Percentiles rank a stretch among this genome's conserved stretches.
These are phyloP conservation scores for Athalia rosae DNA, from an alignment of 2,888 invertebrate species.

Conservation along the genomic window DNA sequence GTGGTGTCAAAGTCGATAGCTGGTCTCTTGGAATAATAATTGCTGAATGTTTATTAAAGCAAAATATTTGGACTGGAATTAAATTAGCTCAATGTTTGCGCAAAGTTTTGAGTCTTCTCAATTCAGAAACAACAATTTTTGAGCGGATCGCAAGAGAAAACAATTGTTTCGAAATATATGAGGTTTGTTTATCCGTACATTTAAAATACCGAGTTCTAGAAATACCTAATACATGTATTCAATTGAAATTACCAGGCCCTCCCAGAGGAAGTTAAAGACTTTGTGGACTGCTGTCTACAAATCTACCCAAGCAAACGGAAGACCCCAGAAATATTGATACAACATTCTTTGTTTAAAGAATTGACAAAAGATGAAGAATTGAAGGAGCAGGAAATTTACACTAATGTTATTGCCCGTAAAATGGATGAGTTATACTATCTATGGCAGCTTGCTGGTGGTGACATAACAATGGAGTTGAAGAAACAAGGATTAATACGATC, in stretches of 20 bases:
- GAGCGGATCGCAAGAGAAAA: conserved; percentile 88
- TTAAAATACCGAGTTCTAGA: not conserved
- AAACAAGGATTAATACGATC: conserved; percentile 93
- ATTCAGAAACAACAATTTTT: conserved; percentile 77
- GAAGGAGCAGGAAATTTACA: conserved; percentile 70
- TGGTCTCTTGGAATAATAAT: conserved; percentile 97
- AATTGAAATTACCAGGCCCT: conserved; percentile 73
- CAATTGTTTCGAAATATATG: conserved; percentile 80
- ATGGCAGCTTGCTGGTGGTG: conserved; percentile 97
- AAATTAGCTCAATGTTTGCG: conserved; percentile 85
- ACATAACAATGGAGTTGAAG: conserved; percentile 91
- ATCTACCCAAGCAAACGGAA: conserved; percentile 80
- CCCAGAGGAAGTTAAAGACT: conserved; percentile 76
- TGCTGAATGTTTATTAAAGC: conserved; percentile 84
- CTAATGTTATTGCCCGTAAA: conserved; percentile 73
- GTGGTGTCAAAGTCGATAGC: conserved; percentile 88
- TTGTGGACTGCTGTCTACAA: conserved; percentile 84
- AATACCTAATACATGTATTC: not conserved
- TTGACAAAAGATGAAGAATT: conserved; percentile 60
- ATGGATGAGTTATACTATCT: conserved; percentile 93
- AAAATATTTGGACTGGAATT: conserved; percentile 82
- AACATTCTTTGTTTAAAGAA: conserved; percentile 75
- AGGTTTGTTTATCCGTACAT: conserved; percentile 73
- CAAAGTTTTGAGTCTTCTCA: conserved; percentile 84
- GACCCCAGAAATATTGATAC: conserved; percentile 78